A percentile compares a stretch with the other conserved stretches of the same genome.
phyloP scores from a whole-genome alignment of 2,888 invertebrate genomes.

The Drosophila kuntzei region DNA sequence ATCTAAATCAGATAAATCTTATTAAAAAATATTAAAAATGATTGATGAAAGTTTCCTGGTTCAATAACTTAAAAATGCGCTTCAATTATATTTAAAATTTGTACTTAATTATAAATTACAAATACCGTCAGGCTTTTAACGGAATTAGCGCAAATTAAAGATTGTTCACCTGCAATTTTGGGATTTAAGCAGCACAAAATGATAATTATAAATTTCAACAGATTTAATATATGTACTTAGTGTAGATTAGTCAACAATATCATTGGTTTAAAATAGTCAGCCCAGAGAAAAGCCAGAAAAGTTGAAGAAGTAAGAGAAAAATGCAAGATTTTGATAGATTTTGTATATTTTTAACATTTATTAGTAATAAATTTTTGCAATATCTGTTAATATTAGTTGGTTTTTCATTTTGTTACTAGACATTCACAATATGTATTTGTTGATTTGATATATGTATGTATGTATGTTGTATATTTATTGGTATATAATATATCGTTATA shows the following conservation, averaged over 20 bases:
- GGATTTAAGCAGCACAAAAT: neutral
- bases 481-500: slow-evolving; percentile 40
- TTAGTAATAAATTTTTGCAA: slow-evolving; percentile 68
- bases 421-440: slow-evolving; percentile 73
- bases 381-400: slow-evolving; percentile 49
- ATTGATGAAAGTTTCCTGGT: neutral
- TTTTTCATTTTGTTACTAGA: slow-evolving; percentile 56
- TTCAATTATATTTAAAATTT: neutral
- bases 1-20: neutral
- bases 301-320: neutral
- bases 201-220: neutral
- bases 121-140: neutral
- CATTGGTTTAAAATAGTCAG: neutral
- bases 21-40: neutral
- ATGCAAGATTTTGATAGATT: slow-evolving; percentile 24
- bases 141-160: neutral
- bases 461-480: slow-evolving; percentile 13
- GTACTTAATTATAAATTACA: neutral
- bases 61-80: neutral
- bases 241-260: neutral
- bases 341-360: slow-evolving; percentile 76
- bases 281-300: neutral
- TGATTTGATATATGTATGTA: slow-evolving; percentile 56
- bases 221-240: neutral
- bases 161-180: slow-evolving; percentile 9